phyloP scores from a whole-genome alignment of 2,797 vertebrate species.

The Lutjanus argentimaculatus region DNA sequence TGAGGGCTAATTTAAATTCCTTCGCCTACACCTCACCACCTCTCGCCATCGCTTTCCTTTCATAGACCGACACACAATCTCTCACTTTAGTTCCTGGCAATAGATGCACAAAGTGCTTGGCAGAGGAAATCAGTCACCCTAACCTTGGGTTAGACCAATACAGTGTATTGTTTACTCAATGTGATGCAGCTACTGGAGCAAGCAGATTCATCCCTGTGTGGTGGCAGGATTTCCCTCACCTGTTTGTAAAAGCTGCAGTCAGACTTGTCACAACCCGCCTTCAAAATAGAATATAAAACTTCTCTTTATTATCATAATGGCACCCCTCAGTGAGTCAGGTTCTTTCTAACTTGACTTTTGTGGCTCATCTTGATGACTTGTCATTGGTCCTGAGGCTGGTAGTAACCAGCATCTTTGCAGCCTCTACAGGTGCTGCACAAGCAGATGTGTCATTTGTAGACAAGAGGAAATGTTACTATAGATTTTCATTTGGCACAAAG shows the following conservation, averaged over 20 bases:
- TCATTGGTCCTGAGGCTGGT: not conserved
- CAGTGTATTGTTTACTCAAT: not conserved
- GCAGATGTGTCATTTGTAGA: not conserved
- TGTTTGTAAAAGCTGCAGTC: not conserved
- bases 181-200: not conserved
- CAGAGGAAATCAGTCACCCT: not conserved
- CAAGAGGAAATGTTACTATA: not conserved
- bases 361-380: not conserved
- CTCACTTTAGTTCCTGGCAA: slow-evolving; percentile 60
- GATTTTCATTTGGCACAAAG: not conserved
- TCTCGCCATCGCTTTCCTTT: slow-evolving; percentile 57
- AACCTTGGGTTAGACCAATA: slow-evolving; percentile 10
- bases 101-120: slow-evolving; percentile 25
- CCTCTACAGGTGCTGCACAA: not conserved
- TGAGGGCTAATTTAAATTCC: slow-evolving; percentile 74
- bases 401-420: not conserved
- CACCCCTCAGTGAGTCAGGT: not conserved
- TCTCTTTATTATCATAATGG: not conserved
- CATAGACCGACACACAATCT: slow-evolving; percentile 59
- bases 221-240: not conserved
- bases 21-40: slow-evolving; percentile 44
- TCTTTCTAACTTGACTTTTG: not conserved
- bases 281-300: not conserved
- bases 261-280: not conserved
- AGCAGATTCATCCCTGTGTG: not conserved